These are phyloP conservation scores for Netelia inedita DNA, from an alignment of 2,888 invertebrate species.

Conservation along the genomic window DNA sequence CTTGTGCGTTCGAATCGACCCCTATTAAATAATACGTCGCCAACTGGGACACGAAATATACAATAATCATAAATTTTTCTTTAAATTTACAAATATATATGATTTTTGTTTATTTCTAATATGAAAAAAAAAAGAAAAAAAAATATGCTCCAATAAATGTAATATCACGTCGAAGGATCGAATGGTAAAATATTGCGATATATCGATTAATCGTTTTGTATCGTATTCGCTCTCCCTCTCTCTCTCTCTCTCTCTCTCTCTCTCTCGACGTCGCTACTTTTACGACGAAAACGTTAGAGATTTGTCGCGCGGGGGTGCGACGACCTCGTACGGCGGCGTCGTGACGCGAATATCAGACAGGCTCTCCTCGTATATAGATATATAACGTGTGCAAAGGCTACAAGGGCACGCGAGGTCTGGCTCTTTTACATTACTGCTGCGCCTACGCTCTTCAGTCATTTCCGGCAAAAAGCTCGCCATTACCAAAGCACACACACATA, in stretches of 20 bases:
- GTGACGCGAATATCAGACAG: conserved; percentile 63
- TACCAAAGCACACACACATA: conserved; percentile 19
- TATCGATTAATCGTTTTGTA: not conserved
- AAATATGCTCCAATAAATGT: too few relatives aligned
- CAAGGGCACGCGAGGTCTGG: conserved; percentile 62
- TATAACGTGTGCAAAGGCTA: conserved; percentile 49
- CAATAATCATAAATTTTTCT: too few relatives aligned
- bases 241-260: conserved; percentile 37
- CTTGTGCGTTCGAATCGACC: not conserved
- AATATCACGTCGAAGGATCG: too few relatives aligned
- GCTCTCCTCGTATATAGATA: conserved; percentile 38
- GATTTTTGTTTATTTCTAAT: too few relatives aligned
- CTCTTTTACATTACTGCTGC: conserved; percentile 73
- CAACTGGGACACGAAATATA: too few relatives aligned
- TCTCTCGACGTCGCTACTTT: conserved; percentile 49
- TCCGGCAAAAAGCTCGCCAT: conserved; percentile 63
- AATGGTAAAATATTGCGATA: too few relatives aligned
- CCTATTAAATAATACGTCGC: conserved; percentile 3
- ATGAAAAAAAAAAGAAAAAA: too few relatives aligned
- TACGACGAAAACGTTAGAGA: conserved; percentile 16
- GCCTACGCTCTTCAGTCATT: conserved; percentile 73
- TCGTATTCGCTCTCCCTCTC: conserved; percentile 33
- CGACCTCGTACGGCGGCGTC: conserved; percentile 59
- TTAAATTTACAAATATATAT: too few relatives aligned
- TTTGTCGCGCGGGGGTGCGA: conserved; percentile 56